Evolutionary conservation across 2,888 invertebrate species (phyloP), one percentile per base, ranked within the genome.

Genomic region (Orthosia cruda): DNA sequence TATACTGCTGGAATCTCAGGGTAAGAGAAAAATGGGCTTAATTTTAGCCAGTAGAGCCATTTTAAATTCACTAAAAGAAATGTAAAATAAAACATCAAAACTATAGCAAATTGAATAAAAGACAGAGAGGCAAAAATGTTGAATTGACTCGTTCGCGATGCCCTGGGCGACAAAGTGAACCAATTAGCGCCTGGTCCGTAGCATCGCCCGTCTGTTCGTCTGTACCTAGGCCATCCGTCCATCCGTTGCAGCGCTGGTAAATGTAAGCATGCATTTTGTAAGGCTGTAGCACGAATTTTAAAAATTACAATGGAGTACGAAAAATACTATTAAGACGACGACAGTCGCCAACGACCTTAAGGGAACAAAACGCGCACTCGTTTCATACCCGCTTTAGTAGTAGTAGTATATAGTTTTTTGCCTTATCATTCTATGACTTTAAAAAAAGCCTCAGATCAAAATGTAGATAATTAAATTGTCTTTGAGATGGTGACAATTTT

Each of bases 91-190:
- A 64, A 47, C 59, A 67, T 11, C 49, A 58, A 49, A 67, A 40
- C 67, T 70, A 7, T 26, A 59, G 58, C 3, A 67, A 80, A 80
- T 69, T 80, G 54, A 79, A 71, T 78, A 70, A 80, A 81, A 65
- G 55, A 52, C 26, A 32, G 67, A n/a, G n/a, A n/a, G n/a, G 26
- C 15, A 68, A 81, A 75, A 69, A 83, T 57, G n/a, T 26, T 26
- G 55, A 81, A 80, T 49, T 67, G 67, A 64, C 67, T 74, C 40
- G 66, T 55, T 57, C 57, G 54, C 45, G 67, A 58, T 81, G 67
- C 67, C 75, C 45, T 49, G 20, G 81, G 70, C 71, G 70, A 62
- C 58, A 69, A 84, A 84, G 85, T 81, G 81, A 58, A 68, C 85
- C 81, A 81, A 81, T 81, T 85, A 85, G 75, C 20, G 67, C 16